Evolutionary conservation across 2,797 vertebrate genomes (phyloP), one percentile per base, ranked within the genome.

Genomic region (Lacerta bilineata): DNA sequence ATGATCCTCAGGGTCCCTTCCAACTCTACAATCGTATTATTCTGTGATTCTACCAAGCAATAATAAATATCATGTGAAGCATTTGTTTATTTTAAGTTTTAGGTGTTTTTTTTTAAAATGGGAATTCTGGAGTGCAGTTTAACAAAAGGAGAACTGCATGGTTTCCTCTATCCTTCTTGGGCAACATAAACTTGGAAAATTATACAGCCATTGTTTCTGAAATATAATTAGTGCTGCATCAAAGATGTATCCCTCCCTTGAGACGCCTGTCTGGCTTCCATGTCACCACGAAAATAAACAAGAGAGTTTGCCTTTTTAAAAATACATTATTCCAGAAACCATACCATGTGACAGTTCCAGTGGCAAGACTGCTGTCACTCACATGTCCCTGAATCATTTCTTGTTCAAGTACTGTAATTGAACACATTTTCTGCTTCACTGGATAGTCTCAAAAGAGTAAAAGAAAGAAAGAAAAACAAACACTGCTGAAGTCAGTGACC

Each of bases 141-240:
- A 5, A 59, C 33, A 71, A 88, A 88, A 66, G 33, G 71, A 59
- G 33, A 33, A 71, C 3, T 36, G 20, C 71, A 59, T 84, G 66
- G 66, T 50, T 88, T 88, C 23, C 36, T 1, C 82, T 36, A 79
- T 43, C 59, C 36, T 72, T 72, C 50, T 84, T 84, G 25, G 55
- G 18, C 20, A 64, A 46, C 23, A 72, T 74, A 71, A 59, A 64
- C 39, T 50, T 74, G 23, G 68, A 46, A 76, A 84, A 88, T 72
- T 80, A 84, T 74, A 80, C 20, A 89, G 41, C 77, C 55, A 80
- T 74, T 89, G 69, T 85, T 85, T 74, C 5, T 5, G 18, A 15
- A 25, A 10, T 66, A 23, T 15, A 23, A 80, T 80, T 66, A 78
- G 72, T 68, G 17, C 3, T 8, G 3, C 23, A 39, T 83, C 20